Evolutionary conservation across 2,113 vertebrate species (phyloP), one percentile per base, ranked within the genome.

Genomic region (Cheirogaleus medius): DNA sequence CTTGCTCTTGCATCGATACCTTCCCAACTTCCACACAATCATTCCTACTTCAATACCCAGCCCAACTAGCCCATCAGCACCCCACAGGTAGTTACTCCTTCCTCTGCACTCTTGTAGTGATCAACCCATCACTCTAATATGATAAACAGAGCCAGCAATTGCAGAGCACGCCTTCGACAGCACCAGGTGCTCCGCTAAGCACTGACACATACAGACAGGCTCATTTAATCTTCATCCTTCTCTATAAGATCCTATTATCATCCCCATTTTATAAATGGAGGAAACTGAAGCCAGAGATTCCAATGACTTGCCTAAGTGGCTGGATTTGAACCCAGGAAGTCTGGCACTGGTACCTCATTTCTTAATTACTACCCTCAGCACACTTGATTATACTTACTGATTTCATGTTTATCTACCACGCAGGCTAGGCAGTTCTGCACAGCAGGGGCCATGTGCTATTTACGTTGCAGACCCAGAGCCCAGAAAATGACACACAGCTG

Each of bases 401-500:
- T 64, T 42, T 44, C 39, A 11, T 5, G 34, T 4, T 73, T 49
- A 34, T 29, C 8, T 3, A 44, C 29, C 54, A 39, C 1, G 11
- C 1, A 1, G 52, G 49, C 58, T 2, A 23, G 52, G 25, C 6
- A 10, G 25, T 13, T 27, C 47, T 1, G 32, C 49, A 42, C 29
- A 69, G 54, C 49, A 39, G 56, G 34, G 44, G 6, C 13, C 23
- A 3, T 1, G 10, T 9, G 73, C 23, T 10, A 3, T 34, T 76
- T 29, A 44, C 3, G 21, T 3, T 39, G 47, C 21, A n/a, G 56
- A 49, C 77, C 39, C 64, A 15, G 32, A 42, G 5, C 23, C 49
- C 74, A 6, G 47, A 0, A 1, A 21, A 27, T 4, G n/a, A 8
- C 3, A 2, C 12, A 29, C 4, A 37, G 18, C 0, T 10, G 20